phyloP scores from a whole-genome alignment of 2,113 vertebrate genomes.

The Sinocyclocheilus anophthalmus region DNA sequence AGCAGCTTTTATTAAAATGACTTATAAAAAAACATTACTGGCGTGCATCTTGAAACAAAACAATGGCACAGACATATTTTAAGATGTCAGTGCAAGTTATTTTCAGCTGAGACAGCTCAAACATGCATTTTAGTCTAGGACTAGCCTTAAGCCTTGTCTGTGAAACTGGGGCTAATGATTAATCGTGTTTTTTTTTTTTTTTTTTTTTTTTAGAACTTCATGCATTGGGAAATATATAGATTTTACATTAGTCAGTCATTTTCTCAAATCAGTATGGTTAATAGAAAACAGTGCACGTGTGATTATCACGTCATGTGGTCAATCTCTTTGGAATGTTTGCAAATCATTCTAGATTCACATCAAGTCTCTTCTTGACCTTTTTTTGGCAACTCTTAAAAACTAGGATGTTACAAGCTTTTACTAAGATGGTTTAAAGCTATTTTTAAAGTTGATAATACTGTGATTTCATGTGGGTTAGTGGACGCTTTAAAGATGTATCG shows the following conservation, averaged over 20 bases:
- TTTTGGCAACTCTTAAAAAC: background rate
- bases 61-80: too few species aligned
- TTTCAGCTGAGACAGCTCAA: too few species aligned
- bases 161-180: too few species aligned
- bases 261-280: background rate
- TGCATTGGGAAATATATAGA: background rate
- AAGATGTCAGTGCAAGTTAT: too few species aligned
- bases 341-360: background rate
- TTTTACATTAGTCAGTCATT: background rate
- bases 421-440: background rate
- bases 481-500: slow-evolving; percentile 1
- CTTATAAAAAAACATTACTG: too few species aligned
- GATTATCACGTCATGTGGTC: background rate
- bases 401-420: background rate
- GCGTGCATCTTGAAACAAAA: too few species aligned
- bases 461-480: background rate
- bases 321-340: background rate
- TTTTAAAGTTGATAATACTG: background rate
- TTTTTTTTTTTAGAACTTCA: background rate
- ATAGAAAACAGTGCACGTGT: background rate
- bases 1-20: too few species aligned
- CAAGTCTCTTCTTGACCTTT: background rate
- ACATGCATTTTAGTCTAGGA: too few species aligned
- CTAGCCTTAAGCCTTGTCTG: too few species aligned
- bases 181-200: too few species aligned